phyloP scores from a whole-genome alignment of 1,140 invertebrate genomes.

The Melanaphis sacchari region DNA sequence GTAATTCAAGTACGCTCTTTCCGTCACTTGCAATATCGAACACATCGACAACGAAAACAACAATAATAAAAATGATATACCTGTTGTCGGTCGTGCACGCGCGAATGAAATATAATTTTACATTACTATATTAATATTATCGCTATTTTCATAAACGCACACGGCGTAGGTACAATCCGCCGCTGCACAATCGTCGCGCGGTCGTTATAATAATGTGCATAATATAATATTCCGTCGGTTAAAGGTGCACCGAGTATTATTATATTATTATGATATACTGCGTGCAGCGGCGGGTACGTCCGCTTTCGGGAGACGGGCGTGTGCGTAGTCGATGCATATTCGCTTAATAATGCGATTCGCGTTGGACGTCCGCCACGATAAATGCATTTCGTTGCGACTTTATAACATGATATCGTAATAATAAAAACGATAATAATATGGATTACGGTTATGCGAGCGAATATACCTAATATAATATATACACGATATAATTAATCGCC shows the following conservation, averaged over 20 bases:
- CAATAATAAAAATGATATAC: too few relatives aligned
- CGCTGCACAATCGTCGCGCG: neutral
- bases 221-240: neutral
- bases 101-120: neutral
- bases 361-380: neutral
- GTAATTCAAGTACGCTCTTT: neutral
- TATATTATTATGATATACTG: neutral
- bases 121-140: neutral
- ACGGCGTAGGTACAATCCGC: neutral
- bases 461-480: neutral
- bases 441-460: neutral
- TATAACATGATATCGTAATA: slow-evolving; percentile 8
- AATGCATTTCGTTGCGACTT: neutral
- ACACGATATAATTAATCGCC: neutral
- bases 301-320: neutral
- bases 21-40: neutral
- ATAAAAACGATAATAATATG: slow-evolving; percentile 1
- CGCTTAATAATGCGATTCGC: neutral
- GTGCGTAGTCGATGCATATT: neutral
- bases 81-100: neutral
- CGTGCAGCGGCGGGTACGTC: neutral
- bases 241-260: neutral
- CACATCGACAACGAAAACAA: too few relatives aligned
- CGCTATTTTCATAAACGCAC: neutral
- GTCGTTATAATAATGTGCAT: neutral